Evolutionary conservation across 2,113 vertebrate species (phyloP).

Genomic region (Chelonoidis abingdonii): DNA sequence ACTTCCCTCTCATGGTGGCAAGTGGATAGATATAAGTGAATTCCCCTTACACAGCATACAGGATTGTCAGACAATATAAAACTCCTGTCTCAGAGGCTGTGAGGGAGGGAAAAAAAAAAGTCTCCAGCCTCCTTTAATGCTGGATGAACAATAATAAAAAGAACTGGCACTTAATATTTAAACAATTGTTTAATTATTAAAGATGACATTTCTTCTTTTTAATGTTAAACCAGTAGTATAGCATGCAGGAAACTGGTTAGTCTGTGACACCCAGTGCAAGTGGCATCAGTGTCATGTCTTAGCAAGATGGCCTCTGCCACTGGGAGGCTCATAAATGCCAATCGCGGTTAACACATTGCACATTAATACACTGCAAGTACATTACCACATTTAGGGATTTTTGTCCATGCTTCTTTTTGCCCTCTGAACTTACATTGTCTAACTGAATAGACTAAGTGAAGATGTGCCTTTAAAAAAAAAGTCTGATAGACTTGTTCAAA

Average conservation of each 20-base stretch:
- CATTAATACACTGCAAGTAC: not conserved
- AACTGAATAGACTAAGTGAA: not conserved
- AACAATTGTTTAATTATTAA: not conserved
- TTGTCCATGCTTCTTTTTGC: not conserved
- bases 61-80: not conserved
- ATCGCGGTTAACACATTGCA: not conserved
- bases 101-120: not conserved
- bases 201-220: not conserved
- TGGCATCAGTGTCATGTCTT: not conserved
- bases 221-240: not conserved
- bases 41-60: not conserved
- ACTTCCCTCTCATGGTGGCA: rapidly evolving
- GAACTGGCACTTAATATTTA: not conserved
- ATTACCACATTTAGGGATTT: not conserved
- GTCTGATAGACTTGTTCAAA: not conserved
- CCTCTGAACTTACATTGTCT: not conserved
- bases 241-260: not conserved
- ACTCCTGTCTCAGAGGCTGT: not conserved
- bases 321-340: rapidly evolving
- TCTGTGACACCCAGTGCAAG: not conserved
- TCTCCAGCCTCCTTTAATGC: not conserved
- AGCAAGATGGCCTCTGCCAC: not conserved
- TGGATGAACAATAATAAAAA: not conserved
- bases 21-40: not conserved
- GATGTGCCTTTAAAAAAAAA: not conserved